phyloP scores from a whole-genome alignment of 2,797 vertebrate species.

The Spea hammondii region DNA sequence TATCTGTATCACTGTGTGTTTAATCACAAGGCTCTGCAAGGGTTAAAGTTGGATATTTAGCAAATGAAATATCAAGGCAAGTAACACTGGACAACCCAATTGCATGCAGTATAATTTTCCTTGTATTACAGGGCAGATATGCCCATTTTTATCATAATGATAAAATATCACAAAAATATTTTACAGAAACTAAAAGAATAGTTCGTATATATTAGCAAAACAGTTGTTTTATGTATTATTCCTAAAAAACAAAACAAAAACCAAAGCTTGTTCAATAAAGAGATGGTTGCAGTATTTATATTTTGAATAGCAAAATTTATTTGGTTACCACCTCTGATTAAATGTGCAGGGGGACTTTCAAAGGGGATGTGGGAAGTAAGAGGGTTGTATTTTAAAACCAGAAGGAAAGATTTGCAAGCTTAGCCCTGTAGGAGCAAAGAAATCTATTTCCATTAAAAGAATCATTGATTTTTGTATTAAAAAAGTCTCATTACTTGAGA shows the following conservation, averaged over 20 bases:
- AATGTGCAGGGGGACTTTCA: neutral
- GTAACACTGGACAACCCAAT: too few species aligned
- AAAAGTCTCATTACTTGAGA: conserved; percentile 76
- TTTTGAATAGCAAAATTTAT: conserved; percentile 35
- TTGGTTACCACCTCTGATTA: conserved; percentile 16
- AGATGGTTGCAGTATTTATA: conserved; percentile 7
- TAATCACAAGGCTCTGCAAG: too few species aligned
- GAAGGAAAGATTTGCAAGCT: conserved; percentile 65
- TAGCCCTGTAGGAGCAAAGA: conserved; percentile 68
- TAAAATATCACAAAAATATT: neutral
- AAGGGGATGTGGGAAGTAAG: conserved; percentile 20
- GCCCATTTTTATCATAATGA: too few species aligned
- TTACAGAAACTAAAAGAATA: neutral
- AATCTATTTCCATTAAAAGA: conserved; percentile 79
- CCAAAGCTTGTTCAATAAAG: neutral
- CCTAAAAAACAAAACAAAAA: too few species aligned
- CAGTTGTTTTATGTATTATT: neutral
- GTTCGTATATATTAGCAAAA: neutral
- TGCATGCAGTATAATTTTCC: too few species aligned
- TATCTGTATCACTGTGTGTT: too few species aligned
- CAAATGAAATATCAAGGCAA: too few species aligned
- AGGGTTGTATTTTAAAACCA: conserved; percentile 48
- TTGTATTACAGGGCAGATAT: too few species aligned
- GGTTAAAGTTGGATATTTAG: too few species aligned
- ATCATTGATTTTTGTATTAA: conserved; percentile 78